Evolutionary conservation across 2,797 vertebrate genomes (phyloP), one percentile per base, ranked within the genome.

Genomic region (Leptatherina wallacei): DNA sequence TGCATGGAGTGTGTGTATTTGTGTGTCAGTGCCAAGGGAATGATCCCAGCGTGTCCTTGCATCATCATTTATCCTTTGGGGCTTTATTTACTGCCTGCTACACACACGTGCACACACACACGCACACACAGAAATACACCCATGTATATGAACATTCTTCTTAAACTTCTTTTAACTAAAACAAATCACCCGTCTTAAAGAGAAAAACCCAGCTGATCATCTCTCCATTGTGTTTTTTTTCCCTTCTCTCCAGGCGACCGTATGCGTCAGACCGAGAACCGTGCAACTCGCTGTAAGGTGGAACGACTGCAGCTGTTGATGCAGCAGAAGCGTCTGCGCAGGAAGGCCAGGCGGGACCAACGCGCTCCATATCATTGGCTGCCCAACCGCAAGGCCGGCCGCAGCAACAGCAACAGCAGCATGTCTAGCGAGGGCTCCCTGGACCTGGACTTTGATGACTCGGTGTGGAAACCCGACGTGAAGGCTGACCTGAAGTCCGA

Each of bases 401-500:
- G 97, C 72, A 97, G 96, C 83, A 97, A 96, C 94, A 98, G 96
- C 93, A 96, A 97, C 93, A 95, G 96, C 94, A 94, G 96, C 70
- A 93, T 96, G 84, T 97, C 97, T 47, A 95, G 96, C 1, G 96
- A 98, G 69, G 94, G 96, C 87, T 98, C 97, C 89, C 92, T 99
- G 63, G 97, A 99, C 91, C 95, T 98, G 88, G 97, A 98, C 94
- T 98, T 97, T 83, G 97, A 99, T 75, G 98, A 98, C 87, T 97
- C 97, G 0, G 96, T 98, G 66, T 99, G 97, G 98, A 99, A 98
- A 86, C 97, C 97, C 0, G 97, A 98, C 68, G 98, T 98, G 84
- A 98, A 98, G 90, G 96, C 98, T 0, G 98, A 99, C 91, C 90
- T 99, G 90, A 98, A 99, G 92, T 96, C 97, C 0, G 98, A 98